Evolutionary conservation across 64 coral and sea anemone genomes (phyloP).

Genomic region (Porites australiensis): DNA sequence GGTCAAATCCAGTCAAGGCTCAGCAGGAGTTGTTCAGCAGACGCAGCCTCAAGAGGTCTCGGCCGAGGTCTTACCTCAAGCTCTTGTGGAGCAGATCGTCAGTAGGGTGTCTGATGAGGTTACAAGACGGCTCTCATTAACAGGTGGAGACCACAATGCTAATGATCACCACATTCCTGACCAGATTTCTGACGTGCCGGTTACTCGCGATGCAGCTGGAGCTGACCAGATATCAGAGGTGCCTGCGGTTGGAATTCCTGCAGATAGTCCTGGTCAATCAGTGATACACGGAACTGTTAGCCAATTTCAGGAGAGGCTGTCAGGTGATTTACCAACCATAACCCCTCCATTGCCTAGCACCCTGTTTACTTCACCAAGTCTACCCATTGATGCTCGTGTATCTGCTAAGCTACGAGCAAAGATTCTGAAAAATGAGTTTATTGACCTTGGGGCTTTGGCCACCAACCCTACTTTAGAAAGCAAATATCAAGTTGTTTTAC

Average conservation of each 20-base stretch:
- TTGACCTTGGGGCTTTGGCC: constrained; percentile 59
- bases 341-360: constrained; percentile 7
- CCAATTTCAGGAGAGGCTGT: constrained; percentile 23
- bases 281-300: background rate
- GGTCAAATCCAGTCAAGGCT: constrained; percentile 5
- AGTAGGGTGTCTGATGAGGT: background rate
- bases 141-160: background rate
- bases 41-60: background rate
- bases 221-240: background rate
- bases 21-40: background rate
- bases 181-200: background rate
- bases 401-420: constrained; percentile 19
- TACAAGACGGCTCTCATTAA: background rate
- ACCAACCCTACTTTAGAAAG: background rate
- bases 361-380: constrained; percentile 18
- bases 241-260: background rate
- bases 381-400: constrained; percentile 41
- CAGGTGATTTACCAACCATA: background rate
- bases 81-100: background rate
- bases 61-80: background rate
- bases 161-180: background rate
- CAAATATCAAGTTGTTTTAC: constrained; percentile 29
- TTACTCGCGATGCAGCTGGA: background rate
- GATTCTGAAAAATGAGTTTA: constrained; percentile 49
- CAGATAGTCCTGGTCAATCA: background rate